Percentiles rank a stretch among this genome's conserved stretches.
These are phyloP conservation scores for Hyperoodon ampullatus DNA, from an alignment of 2,113 vertebrate species.

Conservation along the genomic window DNA sequence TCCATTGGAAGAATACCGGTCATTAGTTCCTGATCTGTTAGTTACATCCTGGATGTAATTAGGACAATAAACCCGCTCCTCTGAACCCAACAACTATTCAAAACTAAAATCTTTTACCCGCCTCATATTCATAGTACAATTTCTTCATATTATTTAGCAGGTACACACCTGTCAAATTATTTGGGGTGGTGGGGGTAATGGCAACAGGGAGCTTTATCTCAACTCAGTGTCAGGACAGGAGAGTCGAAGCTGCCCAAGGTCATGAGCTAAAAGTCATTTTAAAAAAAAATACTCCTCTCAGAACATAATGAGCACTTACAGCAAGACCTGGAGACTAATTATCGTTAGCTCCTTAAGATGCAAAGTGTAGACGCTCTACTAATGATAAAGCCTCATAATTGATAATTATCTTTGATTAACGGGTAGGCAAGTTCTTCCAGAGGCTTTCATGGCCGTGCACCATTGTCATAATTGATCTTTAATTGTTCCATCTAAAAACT, in stretches of 20 bases:
- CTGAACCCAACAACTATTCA: slow-evolving; percentile 27
- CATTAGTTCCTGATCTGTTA: not conserved
- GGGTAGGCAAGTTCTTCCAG: slow-evolving; percentile 68
- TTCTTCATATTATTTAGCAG: not conserved
- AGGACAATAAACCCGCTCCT: slow-evolving; percentile 34
- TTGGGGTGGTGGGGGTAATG: not conserved
- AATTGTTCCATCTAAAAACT: slow-evolving; percentile 69
- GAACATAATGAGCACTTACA: slow-evolving; percentile 62
- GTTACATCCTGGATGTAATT: not conserved
- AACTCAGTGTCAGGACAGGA: not conserved
- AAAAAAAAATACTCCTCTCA: slow-evolving; percentile 49
- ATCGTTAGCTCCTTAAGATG: slow-evolving; percentile 71
- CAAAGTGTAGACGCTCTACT: slow-evolving; percentile 67
- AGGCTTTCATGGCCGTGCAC: slow-evolving; percentile 24
- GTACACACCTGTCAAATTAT: not conserved
- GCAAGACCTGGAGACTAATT: slow-evolving; percentile 65
- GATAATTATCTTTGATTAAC: slow-evolving; percentile 80
- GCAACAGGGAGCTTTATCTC: not conserved
- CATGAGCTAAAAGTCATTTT: slow-evolving; percentile 61
- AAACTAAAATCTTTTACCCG: not conserved
- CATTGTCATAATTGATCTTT: slow-evolving; percentile 75
- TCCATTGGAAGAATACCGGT: not conserved
- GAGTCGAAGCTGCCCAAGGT: slow-evolving; percentile 47
- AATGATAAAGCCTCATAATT: slow-evolving; percentile 75
- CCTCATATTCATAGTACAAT: not conserved